phyloP scores from a whole-genome alignment of 2,888 invertebrate species.

The Lasius platythorax region DNA sequence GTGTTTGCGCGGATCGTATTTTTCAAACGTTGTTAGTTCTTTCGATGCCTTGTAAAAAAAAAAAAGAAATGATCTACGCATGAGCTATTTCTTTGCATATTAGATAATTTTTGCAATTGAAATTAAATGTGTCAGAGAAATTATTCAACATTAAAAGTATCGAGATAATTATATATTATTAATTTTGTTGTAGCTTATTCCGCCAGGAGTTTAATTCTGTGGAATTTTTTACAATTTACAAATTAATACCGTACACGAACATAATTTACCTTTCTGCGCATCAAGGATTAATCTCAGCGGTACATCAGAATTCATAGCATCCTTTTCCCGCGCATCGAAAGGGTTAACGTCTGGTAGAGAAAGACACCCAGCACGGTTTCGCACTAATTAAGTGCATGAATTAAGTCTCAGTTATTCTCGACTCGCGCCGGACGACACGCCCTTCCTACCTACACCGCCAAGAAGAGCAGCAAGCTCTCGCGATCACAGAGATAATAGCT shows the following conservation, averaged over 20 bases:
- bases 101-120: background rate
- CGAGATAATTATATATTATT: background rate
- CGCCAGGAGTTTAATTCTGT: background rate
- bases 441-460: constrained; percentile 28
- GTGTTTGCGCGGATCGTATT: background rate
- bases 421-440: constrained; percentile 22
- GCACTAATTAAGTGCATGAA: constrained; percentile 27
- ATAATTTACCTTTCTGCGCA: background rate
- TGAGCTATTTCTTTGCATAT: background rate
- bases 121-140: background rate
- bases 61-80: background rate
- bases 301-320: background rate
- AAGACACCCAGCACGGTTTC: constrained; percentile 25
- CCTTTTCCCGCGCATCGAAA: background rate
- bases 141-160: background rate
- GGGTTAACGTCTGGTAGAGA: background rate
- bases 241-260: background rate
- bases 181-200: background rate
- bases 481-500: background rate
- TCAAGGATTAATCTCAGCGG: constrained; percentile 1
- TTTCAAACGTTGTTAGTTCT: background rate
- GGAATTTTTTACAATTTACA: background rate
- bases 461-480: constrained; percentile 25
- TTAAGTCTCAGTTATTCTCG: constrained; percentile 45
- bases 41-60: background rate